Percentiles rank a stretch among this genome's conserved stretches.
These are phyloP conservation scores for Junonia oenone DNA, from an alignment of 2,888 invertebrate species.

Conservation along the genomic window DNA sequence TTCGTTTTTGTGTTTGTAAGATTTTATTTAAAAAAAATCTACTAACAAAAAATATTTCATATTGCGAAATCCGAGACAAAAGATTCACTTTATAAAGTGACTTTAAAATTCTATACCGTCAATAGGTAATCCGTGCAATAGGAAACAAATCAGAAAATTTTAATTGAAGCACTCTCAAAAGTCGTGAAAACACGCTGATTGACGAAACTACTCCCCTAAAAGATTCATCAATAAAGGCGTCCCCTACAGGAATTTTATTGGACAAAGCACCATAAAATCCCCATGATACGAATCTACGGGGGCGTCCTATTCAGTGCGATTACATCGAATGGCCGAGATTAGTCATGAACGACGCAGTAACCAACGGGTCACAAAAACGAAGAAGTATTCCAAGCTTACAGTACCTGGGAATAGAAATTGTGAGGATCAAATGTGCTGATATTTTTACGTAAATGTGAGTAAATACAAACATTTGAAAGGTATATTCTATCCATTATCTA, in stretches of 20 bases:
- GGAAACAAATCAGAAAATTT: slow-evolving; percentile 19
- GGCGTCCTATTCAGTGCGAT: slow-evolving; percentile 24
- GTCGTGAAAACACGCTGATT: slow-evolving; percentile 22
- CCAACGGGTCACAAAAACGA: slow-evolving; percentile 7
- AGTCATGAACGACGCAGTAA: slow-evolving; percentile 17
- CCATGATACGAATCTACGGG: slow-evolving; percentile 26
- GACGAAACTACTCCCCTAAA: slow-evolving; percentile 21
- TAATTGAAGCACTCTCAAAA: slow-evolving; percentile 23
- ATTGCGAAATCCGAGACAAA: too few species aligned
- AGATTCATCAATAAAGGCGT: slow-evolving; percentile 18
- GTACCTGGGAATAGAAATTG: not conserved
- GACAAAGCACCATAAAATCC: slow-evolving; percentile 28
- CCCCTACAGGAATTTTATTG: slow-evolving; percentile 24
- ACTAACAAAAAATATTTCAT: too few species aligned
- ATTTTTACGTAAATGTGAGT: too few species aligned
- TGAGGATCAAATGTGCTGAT: too few species aligned
- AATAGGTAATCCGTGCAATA: slow-evolving; percentile 19
- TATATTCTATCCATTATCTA: too few species aligned
- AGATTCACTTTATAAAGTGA: too few species aligned
- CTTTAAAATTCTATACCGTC: too few species aligned
- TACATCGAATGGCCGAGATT: slow-evolving; percentile 22
- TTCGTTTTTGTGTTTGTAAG: not conserved
- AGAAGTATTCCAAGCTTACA: not conserved
- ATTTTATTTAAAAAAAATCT: too few species aligned
- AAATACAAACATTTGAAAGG: too few species aligned